Evolutionary conservation across 2,113 vertebrate species (phyloP).

Genomic region (Tapirus terrestris): DNA sequence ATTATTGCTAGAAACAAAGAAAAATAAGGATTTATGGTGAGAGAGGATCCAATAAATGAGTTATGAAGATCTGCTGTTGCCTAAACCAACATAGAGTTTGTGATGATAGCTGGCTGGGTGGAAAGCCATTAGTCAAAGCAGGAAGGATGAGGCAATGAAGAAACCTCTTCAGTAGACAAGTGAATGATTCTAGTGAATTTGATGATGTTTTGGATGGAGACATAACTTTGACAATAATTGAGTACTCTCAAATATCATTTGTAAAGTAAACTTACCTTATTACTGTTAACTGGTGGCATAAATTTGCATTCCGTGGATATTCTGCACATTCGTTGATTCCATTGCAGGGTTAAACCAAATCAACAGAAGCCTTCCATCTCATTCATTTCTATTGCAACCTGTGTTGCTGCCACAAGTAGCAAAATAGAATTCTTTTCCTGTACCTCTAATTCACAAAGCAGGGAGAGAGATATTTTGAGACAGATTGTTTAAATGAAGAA

Average conservation of each 20-base stretch:
- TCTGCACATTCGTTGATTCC: accelerated
- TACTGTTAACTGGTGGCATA: neutral
- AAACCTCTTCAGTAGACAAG: neutral
- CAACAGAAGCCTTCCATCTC: neutral
- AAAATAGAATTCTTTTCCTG: neutral
- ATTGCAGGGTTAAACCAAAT: neutral
- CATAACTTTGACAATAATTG: neutral
- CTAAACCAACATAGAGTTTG: neutral
- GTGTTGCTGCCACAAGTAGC: neutral
- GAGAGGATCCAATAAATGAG: neutral
- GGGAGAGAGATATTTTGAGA: neutral
- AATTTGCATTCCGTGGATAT: neutral
- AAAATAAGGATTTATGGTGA: slow-evolving; percentile 4
- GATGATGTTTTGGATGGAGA: neutral
- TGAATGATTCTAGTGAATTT: neutral
- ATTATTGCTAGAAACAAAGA: slow-evolving; percentile 2
- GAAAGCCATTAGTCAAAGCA: neutral
- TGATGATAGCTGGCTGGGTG: accelerated
- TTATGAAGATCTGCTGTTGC: neutral
- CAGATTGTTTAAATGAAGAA: neutral
- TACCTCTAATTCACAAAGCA: neutral
- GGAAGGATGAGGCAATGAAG: neutral
- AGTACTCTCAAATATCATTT: neutral
- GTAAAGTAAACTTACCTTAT: neutral
- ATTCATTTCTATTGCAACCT: neutral